Conservation (phyloP, 92 coral and sea anemone genomes). For the Bergia puertoricense region DNA sequence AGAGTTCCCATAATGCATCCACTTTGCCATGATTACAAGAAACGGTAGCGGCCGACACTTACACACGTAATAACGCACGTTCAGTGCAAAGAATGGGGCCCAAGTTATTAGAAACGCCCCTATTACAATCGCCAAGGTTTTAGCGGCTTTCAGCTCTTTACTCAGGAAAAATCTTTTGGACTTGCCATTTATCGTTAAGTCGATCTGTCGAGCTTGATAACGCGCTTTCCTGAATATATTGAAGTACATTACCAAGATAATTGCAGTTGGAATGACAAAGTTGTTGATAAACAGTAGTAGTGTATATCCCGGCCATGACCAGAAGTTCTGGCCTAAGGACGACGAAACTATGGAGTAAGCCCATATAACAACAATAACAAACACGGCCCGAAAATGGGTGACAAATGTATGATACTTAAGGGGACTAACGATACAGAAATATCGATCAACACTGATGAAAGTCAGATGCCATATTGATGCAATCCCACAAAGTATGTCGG, state of each 20-base stretch:
- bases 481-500: slow-evolving; percentile 84
- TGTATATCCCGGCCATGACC: slow-evolving; percentile 63
- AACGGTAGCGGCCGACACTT: slow-evolving; percentile 62
- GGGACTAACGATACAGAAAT: slow-evolving; percentile 81
- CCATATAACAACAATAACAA: slow-evolving; percentile 75
- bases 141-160: slow-evolving; percentile 93
- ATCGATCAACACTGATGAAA: slow-evolving; percentile 89
- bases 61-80: slow-evolving; percentile 69
- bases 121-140: slow-evolving; percentile 91
- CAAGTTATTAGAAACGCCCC: slow-evolving; percentile 93
- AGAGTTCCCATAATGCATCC: slow-evolving; percentile 96
- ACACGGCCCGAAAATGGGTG: slow-evolving; percentile 64
- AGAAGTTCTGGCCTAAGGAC: slow-evolving; percentile 61
- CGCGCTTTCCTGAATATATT: slow-evolving; percentile 84
- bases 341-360: slow-evolving; percentile 68
- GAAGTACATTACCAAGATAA: slow-evolving; percentile 80
- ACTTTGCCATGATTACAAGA: slow-evolving; percentile 79
- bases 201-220: slow-evolving; percentile 82
- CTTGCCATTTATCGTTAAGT: slow-evolving; percentile 82
- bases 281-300: slow-evolving; percentile 70
- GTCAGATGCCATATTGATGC: slow-evolving; percentile 94
- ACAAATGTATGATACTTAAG: slow-evolving; percentile 73
- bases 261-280: slow-evolving; percentile 76
- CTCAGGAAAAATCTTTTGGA: slow-evolving; percentile 70
- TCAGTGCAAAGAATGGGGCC: slow-evolving; percentile 95